phyloP scores from a whole-genome alignment of 2,113 vertebrate genomes.

The Amphilophus citrinellus region DNA sequence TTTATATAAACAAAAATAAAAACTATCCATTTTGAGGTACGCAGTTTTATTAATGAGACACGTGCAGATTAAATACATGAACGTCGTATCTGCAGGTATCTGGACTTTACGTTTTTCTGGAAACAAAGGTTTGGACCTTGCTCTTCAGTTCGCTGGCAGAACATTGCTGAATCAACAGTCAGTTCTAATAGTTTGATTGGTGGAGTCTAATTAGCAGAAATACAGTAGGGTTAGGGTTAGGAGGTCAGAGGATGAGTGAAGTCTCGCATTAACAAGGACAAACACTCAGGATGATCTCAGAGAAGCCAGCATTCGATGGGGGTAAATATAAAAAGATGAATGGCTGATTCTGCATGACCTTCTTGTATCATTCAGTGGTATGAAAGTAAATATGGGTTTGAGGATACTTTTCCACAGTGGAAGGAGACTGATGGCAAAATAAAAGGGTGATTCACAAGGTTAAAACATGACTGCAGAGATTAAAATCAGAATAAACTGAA shows the following conservation, averaged over 20 bases:
- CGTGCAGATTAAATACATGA: background rate
- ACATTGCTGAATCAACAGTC: background rate
- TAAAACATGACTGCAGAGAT: background rate
- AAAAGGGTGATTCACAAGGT: background rate
- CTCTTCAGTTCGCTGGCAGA: background rate
- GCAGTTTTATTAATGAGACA: background rate
- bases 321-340: background rate
- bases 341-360: background rate
- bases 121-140: background rate
- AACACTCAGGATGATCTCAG: background rate
- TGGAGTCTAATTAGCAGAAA: background rate
- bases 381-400: constrained; percentile 3
- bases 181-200: too few species aligned
- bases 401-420: background rate
- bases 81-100: background rate
- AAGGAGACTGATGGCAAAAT: background rate
- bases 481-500: background rate
- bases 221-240: background rate
- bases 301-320: accelerated
- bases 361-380: background rate
- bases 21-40: accelerated
- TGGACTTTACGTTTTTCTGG: background rate
- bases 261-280: background rate
- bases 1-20: background rate
- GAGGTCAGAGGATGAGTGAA: background rate